These are phyloP conservation scores for Muschampia plurimacula DNA, from an alignment of 2,888 invertebrate genomes.

Conservation along the genomic window DNA sequence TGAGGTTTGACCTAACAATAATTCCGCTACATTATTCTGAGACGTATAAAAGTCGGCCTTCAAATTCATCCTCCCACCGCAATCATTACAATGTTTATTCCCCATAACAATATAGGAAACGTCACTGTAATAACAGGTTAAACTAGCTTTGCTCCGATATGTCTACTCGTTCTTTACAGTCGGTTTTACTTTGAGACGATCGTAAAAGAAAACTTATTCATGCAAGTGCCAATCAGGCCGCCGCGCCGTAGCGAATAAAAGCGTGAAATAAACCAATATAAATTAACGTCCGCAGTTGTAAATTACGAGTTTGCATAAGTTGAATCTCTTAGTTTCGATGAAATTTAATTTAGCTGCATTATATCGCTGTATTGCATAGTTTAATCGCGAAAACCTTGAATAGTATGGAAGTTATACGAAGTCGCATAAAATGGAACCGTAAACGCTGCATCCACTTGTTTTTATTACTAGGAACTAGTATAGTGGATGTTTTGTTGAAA, in stretches of 20 bases:
- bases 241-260: constrained; percentile 51
- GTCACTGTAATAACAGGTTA: not conserved
- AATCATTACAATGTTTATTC: not conserved
- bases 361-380: constrained; percentile 61
- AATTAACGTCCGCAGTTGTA: constrained; percentile 59
- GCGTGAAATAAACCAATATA: constrained; percentile 59
- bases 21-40: no score
- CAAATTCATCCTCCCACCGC: not conserved
- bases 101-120: not conserved
- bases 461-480: constrained; percentile 62
- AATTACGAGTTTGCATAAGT: constrained; percentile 58
- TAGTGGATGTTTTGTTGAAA: constrained; percentile 58
- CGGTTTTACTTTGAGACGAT: constrained; percentile 42
- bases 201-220: constrained; percentile 56
- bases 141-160: not conserved
- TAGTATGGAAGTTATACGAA: constrained; percentile 66
- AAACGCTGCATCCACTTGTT: constrained; percentile 75
- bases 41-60: not conserved
- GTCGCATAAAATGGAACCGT: constrained; percentile 66
- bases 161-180: constrained; percentile 43
- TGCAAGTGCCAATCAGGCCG: constrained; percentile 62
- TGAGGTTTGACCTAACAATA: no score
- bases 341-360: constrained; percentile 69
- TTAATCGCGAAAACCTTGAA: constrained; percentile 65
- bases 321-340: constrained; percentile 55